Percentiles rank a stretch among this genome's conserved stretches.
phyloP scores from a whole-genome alignment of 2,888 invertebrate genomes.

The Protophormia terraenovae region DNA sequence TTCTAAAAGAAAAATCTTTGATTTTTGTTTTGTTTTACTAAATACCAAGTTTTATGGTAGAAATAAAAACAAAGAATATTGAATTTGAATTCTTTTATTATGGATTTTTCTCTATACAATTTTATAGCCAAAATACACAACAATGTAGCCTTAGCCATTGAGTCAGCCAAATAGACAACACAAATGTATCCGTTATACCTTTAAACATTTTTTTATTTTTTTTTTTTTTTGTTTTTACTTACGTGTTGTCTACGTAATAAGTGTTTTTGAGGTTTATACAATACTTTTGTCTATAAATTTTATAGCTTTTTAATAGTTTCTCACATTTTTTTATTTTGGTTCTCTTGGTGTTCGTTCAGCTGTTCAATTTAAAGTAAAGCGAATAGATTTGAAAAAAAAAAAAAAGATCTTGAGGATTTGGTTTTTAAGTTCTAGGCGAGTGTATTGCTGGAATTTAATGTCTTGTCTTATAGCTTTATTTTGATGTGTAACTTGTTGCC shows the following conservation, averaged over 20 bases:
- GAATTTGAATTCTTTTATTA: constrained; percentile 36
- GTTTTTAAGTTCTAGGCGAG: not conserved
- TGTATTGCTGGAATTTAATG: constrained; percentile 38
- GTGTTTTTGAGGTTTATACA: constrained; percentile 53
- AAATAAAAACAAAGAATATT: constrained; percentile 20
- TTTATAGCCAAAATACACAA: constrained; percentile 36
- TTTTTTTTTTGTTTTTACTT: too few relatives aligned
- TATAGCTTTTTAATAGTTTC: constrained; percentile 80
- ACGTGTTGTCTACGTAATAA: constrained; percentile 49
- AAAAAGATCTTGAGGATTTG: constrained; percentile 18
- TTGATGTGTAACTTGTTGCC: constrained; percentile 57
- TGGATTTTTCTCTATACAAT: constrained; percentile 20
- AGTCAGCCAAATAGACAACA: constrained; percentile 14
- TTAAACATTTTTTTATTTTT: constrained; percentile 1
- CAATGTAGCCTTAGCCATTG: constrained; percentile 16
- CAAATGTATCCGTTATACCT: constrained; percentile 43
- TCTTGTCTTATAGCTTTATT: constrained; percentile 70
- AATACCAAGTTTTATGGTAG: constrained; percentile 28
- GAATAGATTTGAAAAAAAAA: constrained; percentile 22
- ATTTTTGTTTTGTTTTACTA: not conserved
- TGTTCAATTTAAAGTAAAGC: constrained; percentile 29
- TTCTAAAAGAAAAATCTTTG: constrained; percentile 12
- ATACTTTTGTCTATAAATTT: constrained; percentile 67
- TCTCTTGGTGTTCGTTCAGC: constrained; percentile 37
- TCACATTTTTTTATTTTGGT: constrained; percentile 73